A percentile compares a stretch with the other conserved stretches of the same genome.
phyloP scores from a whole-genome alignment of 2,113 vertebrate genomes.

The Gymnorhina tibicen region DNA sequence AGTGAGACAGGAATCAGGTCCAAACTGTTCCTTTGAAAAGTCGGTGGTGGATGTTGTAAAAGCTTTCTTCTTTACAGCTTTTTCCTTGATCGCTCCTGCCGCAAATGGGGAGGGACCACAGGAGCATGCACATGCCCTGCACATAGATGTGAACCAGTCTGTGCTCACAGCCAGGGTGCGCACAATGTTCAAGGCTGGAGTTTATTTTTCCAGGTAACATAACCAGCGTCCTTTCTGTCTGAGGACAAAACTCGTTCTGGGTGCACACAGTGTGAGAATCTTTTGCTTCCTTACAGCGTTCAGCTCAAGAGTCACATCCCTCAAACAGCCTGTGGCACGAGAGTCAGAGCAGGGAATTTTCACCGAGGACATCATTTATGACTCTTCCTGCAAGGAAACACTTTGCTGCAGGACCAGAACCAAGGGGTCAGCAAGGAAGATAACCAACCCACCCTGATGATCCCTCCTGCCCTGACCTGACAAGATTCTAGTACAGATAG shows the following conservation, averaged over 20 bases:
- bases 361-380: background rate
- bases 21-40: background rate
- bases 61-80: background rate
- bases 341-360: background rate
- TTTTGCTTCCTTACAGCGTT: background rate
- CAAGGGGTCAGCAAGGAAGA: background rate
- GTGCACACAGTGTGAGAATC: accelerated
- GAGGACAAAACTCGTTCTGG: background rate
- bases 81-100: background rate
- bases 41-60: background rate
- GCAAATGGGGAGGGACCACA: accelerated
- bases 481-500: too few species aligned
- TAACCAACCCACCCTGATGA: background rate
- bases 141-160: accelerated
- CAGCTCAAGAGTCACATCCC: background rate
- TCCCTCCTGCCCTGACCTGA: background rate
- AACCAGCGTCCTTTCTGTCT: background rate
- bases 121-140: accelerated
- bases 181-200: background rate
- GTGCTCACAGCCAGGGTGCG: background rate
- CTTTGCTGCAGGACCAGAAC: background rate
- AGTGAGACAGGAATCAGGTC: background rate
- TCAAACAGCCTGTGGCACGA: background rate
- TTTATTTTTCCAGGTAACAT: background rate
- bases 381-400: background rate